These are phyloP conservation scores for Drosophila rhopaloa DNA, from an alignment of 1,140 invertebrate species.

Conservation along the genomic window DNA sequence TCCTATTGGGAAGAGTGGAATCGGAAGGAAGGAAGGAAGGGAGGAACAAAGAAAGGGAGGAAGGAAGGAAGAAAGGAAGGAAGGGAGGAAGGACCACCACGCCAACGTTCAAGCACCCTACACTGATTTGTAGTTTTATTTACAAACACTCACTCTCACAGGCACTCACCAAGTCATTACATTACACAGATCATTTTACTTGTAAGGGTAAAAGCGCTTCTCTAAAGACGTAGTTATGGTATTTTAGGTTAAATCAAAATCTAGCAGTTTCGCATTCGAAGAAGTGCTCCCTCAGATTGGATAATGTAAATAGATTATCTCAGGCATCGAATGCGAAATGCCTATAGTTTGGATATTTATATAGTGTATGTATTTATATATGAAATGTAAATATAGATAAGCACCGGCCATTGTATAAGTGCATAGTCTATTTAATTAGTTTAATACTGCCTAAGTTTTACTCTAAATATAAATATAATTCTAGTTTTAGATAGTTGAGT, in stretches of 20 bases:
- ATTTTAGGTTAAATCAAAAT: conserved; percentile 21
- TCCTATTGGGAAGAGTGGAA: conserved; percentile 27
- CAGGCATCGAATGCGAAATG: conserved; percentile 26
- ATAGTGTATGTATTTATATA: conserved; percentile 3
- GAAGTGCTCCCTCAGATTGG: conserved; percentile 19
- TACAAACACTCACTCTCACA: conserved; percentile 27
- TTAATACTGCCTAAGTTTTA: conserved; percentile 25
- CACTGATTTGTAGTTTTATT: conserved; percentile 31
- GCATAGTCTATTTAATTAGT: conserved; percentile 33
- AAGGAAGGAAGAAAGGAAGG: conserved; percentile 3
- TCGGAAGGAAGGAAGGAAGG: conserved; percentile 16
- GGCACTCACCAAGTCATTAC: conserved; percentile 42
- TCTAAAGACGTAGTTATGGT: conserved; percentile 11
- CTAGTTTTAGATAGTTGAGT: conserved; percentile 43
- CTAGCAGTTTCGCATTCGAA: conserved; percentile 1
- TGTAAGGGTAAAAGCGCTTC: not conserved
- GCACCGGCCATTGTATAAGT: conserved; percentile 53
- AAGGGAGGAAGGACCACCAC: not conserved
- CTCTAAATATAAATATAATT: conserved; percentile 14
- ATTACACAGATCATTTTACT: conserved; percentile 31
- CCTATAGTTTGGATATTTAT: conserved; percentile 12
- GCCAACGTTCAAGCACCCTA: conserved; percentile 12
- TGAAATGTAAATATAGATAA: conserved; percentile 55
- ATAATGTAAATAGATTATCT: conserved; percentile 43
- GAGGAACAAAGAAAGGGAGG: not conserved